A percentile compares a stretch with the other conserved stretches of the same genome.
Conservation (phyloP, 2,888 invertebrate species). For the Ectropis crepuscularia region DNA sequence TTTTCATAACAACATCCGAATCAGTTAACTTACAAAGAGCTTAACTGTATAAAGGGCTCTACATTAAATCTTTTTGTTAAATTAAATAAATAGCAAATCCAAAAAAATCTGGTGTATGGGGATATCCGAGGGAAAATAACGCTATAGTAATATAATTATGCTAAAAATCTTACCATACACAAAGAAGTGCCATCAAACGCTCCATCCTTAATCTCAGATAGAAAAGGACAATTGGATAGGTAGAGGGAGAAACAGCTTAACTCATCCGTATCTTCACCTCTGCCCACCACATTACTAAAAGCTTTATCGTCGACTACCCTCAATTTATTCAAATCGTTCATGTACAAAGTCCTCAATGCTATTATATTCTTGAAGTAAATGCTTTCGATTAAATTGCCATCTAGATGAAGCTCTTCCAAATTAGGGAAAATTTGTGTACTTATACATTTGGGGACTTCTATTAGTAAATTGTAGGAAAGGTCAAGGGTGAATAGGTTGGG, state of each 20-base stretch:
- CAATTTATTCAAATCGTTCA: slow-evolving; percentile 69
- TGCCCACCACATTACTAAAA: slow-evolving; percentile 77
- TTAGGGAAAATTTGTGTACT: slow-evolving; percentile 73
- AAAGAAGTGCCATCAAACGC: slow-evolving; percentile 79
- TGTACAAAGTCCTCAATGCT: slow-evolving; percentile 70
- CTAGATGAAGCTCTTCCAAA: slow-evolving; percentile 78
- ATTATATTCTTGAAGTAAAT: slow-evolving; percentile 79
- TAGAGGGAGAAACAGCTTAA: slow-evolving; percentile 77
- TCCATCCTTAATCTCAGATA: slow-evolving; percentile 70
- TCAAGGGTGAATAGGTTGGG: slow-evolving; percentile 77
- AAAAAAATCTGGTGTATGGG: too few relatives aligned
- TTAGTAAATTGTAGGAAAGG: slow-evolving; percentile 78
- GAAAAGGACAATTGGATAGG: slow-evolving; percentile 72
- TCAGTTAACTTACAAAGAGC: too few relatives aligned
- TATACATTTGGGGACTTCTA: slow-evolving; percentile 74
- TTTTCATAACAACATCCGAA: too few relatives aligned
- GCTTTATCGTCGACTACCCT: slow-evolving; percentile 70
- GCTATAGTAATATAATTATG: too few relatives aligned
- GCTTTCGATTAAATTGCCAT: slow-evolving; percentile 78
- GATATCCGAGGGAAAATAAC: too few relatives aligned
- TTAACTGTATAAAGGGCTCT: too few relatives aligned
- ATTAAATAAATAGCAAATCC: too few relatives aligned
- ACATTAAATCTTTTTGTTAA: too few relatives aligned
- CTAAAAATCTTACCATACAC: slow-evolving; percentile 77
- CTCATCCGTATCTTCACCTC: slow-evolving; percentile 55